Evolutionary conservation across 2,113 vertebrate species (phyloP).

Genomic region (Phyllostomus discolor): DNA sequence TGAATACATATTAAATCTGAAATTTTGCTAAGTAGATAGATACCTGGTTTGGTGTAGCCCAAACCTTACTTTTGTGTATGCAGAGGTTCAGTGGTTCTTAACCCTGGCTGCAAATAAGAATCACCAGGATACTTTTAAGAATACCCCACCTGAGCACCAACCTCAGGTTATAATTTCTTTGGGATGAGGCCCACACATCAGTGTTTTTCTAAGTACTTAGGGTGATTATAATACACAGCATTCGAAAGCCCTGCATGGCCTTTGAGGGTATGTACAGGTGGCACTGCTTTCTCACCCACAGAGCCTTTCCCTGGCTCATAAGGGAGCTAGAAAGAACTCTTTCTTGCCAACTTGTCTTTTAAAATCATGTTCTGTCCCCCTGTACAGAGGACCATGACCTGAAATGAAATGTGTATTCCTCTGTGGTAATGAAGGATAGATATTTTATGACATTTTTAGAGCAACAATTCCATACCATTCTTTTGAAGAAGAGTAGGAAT

Average conservation of each 20-base stretch:
- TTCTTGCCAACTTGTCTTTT: background rate
- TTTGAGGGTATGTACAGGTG: background rate
- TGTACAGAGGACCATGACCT: background rate
- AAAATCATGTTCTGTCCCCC: background rate
- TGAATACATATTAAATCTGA: slow-evolving; percentile 30
- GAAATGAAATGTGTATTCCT: background rate
- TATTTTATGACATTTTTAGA: background rate
- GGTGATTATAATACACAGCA: background rate
- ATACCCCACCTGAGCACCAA: background rate
- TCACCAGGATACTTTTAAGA: background rate
- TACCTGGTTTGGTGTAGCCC: background rate
- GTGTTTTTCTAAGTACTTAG: background rate
- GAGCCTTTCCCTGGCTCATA: background rate
- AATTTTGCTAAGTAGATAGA: background rate
- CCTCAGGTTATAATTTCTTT: background rate
- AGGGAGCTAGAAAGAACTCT: background rate
- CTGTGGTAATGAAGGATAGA: background rate
- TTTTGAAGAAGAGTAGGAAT: background rate
- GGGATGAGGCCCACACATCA: background rate
- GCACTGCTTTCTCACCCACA: background rate
- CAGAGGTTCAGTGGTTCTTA: background rate
- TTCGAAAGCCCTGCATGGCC: background rate
- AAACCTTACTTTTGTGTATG: background rate
- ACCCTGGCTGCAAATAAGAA: background rate
- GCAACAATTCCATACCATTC: background rate